These are phyloP conservation scores for Antheraea assamensis DNA, from an alignment of 2,888 invertebrate genomes.

Conservation along the genomic window DNA sequence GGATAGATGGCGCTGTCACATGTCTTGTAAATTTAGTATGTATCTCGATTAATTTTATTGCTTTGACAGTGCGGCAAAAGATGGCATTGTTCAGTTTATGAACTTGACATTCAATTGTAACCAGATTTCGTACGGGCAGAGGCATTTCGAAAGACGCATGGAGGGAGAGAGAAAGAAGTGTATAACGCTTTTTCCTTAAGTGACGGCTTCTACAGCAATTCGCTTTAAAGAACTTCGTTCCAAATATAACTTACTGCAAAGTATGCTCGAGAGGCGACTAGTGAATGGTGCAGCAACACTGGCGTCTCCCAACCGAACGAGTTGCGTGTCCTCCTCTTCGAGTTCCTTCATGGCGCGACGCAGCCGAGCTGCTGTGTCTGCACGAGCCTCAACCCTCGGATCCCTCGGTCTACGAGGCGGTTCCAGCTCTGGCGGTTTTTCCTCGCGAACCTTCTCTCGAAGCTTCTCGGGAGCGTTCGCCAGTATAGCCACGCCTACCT, in stretches of 20 bases:
- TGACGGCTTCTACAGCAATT: too few species aligned
- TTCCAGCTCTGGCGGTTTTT: constrained; percentile 86
- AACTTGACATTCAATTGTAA: too few species aligned
- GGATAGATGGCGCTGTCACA: too few species aligned
- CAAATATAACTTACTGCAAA: constrained; percentile 88
- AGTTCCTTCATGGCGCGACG: constrained; percentile 91
- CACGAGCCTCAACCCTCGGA: constrained; percentile 57
- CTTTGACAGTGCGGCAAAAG: too few species aligned
- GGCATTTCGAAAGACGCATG: too few species aligned
- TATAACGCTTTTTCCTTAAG: too few species aligned
- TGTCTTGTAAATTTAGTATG: too few species aligned
- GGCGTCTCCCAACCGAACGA: constrained; percentile 98
- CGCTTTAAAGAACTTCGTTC: too few species aligned
- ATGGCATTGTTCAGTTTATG: too few species aligned
- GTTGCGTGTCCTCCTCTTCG: constrained; percentile 93
- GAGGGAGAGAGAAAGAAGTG: too few species aligned
- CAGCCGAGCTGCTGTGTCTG: constrained; percentile 73
- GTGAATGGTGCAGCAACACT: constrained; percentile 99
- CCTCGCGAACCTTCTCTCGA: constrained; percentile 69
- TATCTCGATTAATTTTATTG: too few species aligned
- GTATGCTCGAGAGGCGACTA: constrained; percentile 96
- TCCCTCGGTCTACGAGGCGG: constrained; percentile 43
- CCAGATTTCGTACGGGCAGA: too few species aligned
- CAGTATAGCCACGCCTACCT: constrained; percentile 93
- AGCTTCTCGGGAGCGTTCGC: constrained; percentile 88